phyloP scores from a whole-genome alignment of 1,140 invertebrate species.

The Penaeus vannamei region DNA sequence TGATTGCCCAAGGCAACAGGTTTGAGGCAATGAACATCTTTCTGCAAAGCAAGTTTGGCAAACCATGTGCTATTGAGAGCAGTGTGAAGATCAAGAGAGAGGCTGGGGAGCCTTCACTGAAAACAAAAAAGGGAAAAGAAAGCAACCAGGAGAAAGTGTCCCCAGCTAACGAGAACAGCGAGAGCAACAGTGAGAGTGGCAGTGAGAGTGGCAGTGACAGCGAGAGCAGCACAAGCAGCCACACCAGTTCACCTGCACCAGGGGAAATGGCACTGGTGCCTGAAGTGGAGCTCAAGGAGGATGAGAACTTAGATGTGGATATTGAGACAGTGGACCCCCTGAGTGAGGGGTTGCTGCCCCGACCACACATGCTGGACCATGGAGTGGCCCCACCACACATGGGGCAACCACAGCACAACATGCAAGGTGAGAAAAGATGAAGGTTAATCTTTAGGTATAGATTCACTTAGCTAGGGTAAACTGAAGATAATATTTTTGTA shows the following conservation, averaged over 20 bases:
- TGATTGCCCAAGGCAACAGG: constrained; percentile 59
- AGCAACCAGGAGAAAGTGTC: not conserved
- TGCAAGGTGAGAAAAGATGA: constrained; percentile 37
- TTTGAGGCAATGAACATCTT: constrained; percentile 62
- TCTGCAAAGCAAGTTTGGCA: constrained; percentile 58
- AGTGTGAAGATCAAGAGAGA: constrained; percentile 53
- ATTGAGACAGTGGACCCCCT: constrained; percentile 60
- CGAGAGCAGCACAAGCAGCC: constrained; percentile 43
- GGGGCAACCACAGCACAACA: constrained; percentile 42
- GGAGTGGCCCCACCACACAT: constrained; percentile 41
- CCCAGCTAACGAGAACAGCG: constrained; percentile 37
- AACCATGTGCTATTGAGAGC: constrained; percentile 38
- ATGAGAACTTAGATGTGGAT: constrained; percentile 61
- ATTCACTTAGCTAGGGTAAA: too few relatives aligned
- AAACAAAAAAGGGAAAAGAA: constrained; percentile 35
- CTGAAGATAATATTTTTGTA: too few relatives aligned
- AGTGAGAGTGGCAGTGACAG: constrained; percentile 56
- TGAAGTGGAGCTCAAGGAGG: constrained; percentile 56
- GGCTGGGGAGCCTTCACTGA: constrained; percentile 31
- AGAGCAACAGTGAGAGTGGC: constrained; percentile 52
- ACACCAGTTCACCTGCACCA: constrained; percentile 46
- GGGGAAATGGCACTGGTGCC: constrained; percentile 55
- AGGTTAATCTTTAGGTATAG: too few relatives aligned
- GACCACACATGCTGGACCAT: constrained; percentile 54
- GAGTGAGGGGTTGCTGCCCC: constrained; percentile 37